A percentile compares a stretch with the other conserved stretches of the same genome.
These are phyloP conservation scores for Bungarus multicinctus DNA, from an alignment of 2,113 vertebrate species.

Conservation along the genomic window DNA sequence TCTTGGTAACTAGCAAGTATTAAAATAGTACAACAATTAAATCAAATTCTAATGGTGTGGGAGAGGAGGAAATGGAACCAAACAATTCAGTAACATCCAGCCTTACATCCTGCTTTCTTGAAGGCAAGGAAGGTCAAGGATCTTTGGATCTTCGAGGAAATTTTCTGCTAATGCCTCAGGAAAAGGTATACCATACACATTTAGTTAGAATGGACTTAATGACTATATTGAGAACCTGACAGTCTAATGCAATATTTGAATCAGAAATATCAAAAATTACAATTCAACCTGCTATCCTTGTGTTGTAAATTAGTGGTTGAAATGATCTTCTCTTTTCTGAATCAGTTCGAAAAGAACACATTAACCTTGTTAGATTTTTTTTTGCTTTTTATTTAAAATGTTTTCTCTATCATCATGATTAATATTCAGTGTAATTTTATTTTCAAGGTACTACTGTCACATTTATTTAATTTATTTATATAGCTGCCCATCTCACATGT, in stretches of 20 bases:
- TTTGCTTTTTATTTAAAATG: not conserved
- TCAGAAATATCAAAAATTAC: not conserved
- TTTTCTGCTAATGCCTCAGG: not conserved
- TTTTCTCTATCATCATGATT: not conserved
- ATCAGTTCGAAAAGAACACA: not conserved
- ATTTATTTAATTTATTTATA: not conserved
- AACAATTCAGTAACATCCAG: not conserved
- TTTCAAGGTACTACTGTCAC: not conserved
- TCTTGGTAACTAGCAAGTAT: not conserved
- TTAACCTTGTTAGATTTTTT: not conserved
- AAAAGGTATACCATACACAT: not conserved
- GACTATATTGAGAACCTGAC: not conserved
- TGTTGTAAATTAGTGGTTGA: not conserved
- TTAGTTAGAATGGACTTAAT: not conserved
- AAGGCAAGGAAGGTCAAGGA: not conserved
- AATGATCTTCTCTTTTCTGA: not conserved
- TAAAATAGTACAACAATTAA: not conserved
- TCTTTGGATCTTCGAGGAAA: not conserved
- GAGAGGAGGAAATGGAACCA: not conserved
- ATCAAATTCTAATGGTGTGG: not conserved
- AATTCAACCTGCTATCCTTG: slow-evolving; percentile 22
- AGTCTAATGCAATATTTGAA: not conserved
- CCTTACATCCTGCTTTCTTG: not conserved
- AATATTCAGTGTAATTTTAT: not conserved
- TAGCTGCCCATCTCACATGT: not conserved